These are phyloP conservation scores for Pachliopta kotzebuea DNA, from an alignment of 2,888 invertebrate species.

Conservation along the genomic window DNA sequence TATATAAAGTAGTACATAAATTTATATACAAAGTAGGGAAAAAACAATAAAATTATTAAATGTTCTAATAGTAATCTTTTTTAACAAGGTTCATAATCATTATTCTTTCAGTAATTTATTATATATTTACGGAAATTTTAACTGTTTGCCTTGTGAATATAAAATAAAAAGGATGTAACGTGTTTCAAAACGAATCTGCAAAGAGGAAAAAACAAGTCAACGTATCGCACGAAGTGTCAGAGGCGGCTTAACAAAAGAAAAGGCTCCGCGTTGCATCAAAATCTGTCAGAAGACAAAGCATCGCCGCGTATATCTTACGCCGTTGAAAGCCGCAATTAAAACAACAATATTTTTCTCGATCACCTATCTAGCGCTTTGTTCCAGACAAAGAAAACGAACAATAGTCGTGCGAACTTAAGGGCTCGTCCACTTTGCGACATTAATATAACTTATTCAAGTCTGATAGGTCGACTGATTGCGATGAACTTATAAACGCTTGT, in stretches of 20 bases:
- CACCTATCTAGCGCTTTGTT: slow-evolving; percentile 31
- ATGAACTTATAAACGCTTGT: not conserved
- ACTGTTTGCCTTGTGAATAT: too few relatives aligned
- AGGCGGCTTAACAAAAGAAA: slow-evolving; percentile 5
- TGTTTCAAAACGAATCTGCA: not conserved
- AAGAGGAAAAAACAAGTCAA: not conserved
- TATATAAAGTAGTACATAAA: too few relatives aligned
- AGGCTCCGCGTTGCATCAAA: slow-evolving; percentile 6
- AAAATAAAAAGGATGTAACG: too few relatives aligned
- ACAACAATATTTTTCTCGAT: slow-evolving; percentile 30
- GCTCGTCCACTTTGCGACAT: slow-evolving; percentile 15
- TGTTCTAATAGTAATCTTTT: too few relatives aligned
- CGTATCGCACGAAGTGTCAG: slow-evolving; percentile 1
- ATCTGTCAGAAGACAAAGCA: slow-evolving; percentile 16
- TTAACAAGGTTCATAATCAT: too few relatives aligned
- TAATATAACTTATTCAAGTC: not conserved
- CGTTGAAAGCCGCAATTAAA: slow-evolving; percentile 32
- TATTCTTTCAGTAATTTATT: too few relatives aligned
- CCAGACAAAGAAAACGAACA: slow-evolving; percentile 59
- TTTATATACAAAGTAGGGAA: too few relatives aligned
- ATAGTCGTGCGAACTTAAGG: slow-evolving; percentile 65
- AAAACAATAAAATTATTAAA: too few relatives aligned
- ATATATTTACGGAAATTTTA: too few relatives aligned
- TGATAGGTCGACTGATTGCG: not conserved
- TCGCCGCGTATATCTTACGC: slow-evolving; percentile 21